Conservation (phyloP, 2,797 vertebrate species). For the Falco berigora region DNA sequence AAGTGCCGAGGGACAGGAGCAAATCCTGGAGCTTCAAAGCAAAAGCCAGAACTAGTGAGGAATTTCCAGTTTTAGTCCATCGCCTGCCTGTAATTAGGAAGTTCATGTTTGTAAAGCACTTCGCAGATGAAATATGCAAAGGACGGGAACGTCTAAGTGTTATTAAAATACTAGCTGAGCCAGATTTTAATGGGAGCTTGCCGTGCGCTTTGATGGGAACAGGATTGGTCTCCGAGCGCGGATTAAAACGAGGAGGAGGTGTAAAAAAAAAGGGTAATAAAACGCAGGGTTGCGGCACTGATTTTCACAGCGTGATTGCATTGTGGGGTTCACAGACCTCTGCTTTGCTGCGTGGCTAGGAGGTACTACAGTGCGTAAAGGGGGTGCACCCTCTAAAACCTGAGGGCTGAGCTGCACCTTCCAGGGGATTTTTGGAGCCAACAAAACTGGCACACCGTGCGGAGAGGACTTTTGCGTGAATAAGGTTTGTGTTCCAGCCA, state of each 20-base stretch:
- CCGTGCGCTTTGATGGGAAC: conserved; percentile 29
- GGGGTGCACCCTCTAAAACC: neutral
- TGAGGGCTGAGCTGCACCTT: neutral
- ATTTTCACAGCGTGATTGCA: neutral
- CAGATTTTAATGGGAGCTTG: conserved; percentile 48
- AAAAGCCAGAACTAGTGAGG: conserved; percentile 13
- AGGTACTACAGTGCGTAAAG: neutral
- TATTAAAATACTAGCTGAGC: conserved; percentile 58
- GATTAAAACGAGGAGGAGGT: neutral
- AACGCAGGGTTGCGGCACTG: neutral
- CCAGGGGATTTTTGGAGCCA: neutral
- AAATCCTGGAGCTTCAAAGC: conserved; percentile 43
- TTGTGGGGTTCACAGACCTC: fast-evolving
- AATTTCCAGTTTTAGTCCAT: conserved; percentile 58
- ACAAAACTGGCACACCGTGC: fast-evolving
- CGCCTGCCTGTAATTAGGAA: conserved; percentile 54
- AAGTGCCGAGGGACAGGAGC: neutral
- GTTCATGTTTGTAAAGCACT: conserved; percentile 33
- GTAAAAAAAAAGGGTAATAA: neutral
- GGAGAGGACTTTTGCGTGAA: neutral
- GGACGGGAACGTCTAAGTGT: conserved; percentile 30
- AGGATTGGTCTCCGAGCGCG: neutral
- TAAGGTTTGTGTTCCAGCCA: neutral
- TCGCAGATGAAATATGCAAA: conserved; percentile 43
- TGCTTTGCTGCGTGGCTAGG: neutral